Base-by-base conservation (phyloP, 2,888 invertebrate genomes). In the Watsonalla binaria region DNA sequence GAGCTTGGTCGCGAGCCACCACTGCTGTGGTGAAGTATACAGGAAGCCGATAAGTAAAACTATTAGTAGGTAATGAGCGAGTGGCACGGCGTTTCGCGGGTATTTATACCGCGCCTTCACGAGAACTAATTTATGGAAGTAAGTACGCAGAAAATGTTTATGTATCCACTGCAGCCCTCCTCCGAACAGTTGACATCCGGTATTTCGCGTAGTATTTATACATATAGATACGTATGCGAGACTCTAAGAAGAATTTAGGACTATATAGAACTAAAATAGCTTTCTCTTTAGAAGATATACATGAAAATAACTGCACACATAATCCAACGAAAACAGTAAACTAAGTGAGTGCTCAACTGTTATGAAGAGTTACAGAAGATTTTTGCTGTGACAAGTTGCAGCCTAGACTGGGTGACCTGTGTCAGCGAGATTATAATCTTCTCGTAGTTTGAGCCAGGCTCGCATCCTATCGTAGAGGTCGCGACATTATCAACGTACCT, bases 81-180 rank as follows among this genome's bases (percentile, higher is more conserved):
- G 74, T 78, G 82, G 76, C 69, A 76, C 77, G 78, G 72, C 77
- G 82, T 82, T 86, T 86, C 77, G 80, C 82, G 84, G 72, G 82
- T 89, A 89, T 89, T 90, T 86, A 89, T 88, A 88, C 82, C 83
- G 76, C 84, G 84, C 82, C 81, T 90, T 90, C 84, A 76, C 88
- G 76, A 77, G 84, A 90, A 88, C 85, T 87, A 88, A 90, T 90
- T 90, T 90, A 90, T 90, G 89, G 85, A 86, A 82, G 84, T 84
- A 87, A 88, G 89, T 90, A 89, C 90, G 83, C 85, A 84, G 90
- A 90, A 90, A 90, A 87, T 87, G 87, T 90, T 89, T 89, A 90
- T 88, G 84, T 86, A 81, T 73, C 76, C 76, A 77, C 75, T 74
- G 65, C 66, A 66, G 75, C 71, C 78, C 80, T 73, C 78, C 75